A percentile compares a stretch with the other conserved stretches of the same genome.
Conservation (phyloP, 1,140 invertebrate species). For the Heterodera schachtii region DNA sequence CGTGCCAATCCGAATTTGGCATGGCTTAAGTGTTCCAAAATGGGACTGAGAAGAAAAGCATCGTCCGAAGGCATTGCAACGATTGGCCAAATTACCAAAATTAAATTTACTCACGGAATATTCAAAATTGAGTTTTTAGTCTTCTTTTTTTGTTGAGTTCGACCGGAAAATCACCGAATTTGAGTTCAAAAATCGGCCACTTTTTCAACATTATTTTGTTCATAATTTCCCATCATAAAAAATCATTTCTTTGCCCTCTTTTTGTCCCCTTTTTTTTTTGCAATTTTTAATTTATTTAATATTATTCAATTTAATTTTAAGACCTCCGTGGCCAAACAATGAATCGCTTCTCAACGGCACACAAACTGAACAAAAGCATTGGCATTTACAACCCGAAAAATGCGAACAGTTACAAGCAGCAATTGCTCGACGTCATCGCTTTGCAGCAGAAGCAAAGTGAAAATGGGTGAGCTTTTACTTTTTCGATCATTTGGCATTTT, state of each 20-base stretch:
- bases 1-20: not conserved
- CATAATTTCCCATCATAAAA: not conserved
- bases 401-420: not conserved
- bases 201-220: not conserved
- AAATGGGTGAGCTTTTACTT: not conserved
- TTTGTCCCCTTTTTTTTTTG: too few species aligned
- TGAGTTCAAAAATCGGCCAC: not conserved
- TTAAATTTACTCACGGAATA: not conserved
- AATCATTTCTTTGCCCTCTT: not conserved
- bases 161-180: not conserved
- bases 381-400: slow-evolving; percentile 1
- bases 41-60: not conserved
- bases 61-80: not conserved
- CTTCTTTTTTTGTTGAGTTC: not conserved
- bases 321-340: slow-evolving; percentile 9
- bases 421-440: not conserved
- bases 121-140: not conserved
- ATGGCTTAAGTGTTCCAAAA: slow-evolving; percentile 1
- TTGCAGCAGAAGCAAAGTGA: not conserved
- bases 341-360: slow-evolving; percentile 28
- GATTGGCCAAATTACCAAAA: not conserved
- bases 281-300: not conserved
- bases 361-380: slow-evolving; percentile 24
- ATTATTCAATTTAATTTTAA: not conserved
- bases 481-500: not conserved